Evolutionary conservation across 2,888 invertebrate species (phyloP), one percentile per base, ranked within the genome.

Genomic region (Crocallis elinguaria): DNA sequence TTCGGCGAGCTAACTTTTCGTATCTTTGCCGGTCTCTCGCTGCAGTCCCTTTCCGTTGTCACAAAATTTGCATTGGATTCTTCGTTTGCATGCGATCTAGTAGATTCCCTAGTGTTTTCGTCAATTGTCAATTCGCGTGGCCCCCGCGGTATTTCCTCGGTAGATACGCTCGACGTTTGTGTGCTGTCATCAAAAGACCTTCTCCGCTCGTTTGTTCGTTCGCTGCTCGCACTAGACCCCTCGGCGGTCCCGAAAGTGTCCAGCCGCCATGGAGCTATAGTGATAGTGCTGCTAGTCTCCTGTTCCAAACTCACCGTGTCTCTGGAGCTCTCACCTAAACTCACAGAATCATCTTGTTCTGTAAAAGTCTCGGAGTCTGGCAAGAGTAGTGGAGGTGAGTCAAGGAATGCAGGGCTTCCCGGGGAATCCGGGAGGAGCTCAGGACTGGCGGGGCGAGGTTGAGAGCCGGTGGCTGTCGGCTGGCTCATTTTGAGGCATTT

Each of bases 21-120:
- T 0, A 84, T 42, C 63, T 89, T 89, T 0, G 82, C 69, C 41
- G 75, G 81, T 0, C 77, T 76, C 0, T 60, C 56, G 0, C 62
- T 60, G 9, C 13, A n/a, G 0, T 60, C 62, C 0, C 56, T 53
- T 5, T 48, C 44, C 32, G 62, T 61, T n/a, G 56, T 33, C 0
- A 21, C 21, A 1, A 38, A 14, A 1, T 38, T 23, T 1, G 37
- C 8, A 7, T 19, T 38, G 3, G 44, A 43, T 5, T 52, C 45
- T 17, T 51, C 42, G 23, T 16, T 12, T 3, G 19, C 13, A 5
- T 8, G 0, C 0, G 23, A 33, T n/a, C 32, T 17, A 5, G 14
- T 13, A 0, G 42, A 42, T 5, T 23, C 33, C 33, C 43, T 23
- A 1, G 41, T 30, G 23, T 43, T 43, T 0, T 43, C 32, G 9